Evolutionary conservation across 2,113 vertebrate species (phyloP), one percentile per base, ranked within the genome.

Genomic region (Desmodus rotundus): DNA sequence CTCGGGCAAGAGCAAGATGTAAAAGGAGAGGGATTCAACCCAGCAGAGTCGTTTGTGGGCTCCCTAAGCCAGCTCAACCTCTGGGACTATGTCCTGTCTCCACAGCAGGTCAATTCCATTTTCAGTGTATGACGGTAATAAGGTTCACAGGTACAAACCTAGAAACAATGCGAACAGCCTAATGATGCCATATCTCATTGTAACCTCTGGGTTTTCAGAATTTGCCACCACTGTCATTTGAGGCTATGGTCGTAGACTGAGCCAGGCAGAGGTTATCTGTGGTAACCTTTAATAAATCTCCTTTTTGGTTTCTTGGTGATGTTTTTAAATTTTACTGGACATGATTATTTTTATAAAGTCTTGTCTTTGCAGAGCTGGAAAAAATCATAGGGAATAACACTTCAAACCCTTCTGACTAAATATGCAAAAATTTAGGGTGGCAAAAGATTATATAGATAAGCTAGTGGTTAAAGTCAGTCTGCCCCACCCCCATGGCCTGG

Each of bases 21-120:
- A 98, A 99, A 98, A 97, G 99, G 99, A 33, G 99, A 99, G 85
- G 99, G 99, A 81, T 99, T 99, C 98, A 99, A 99, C 96, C 99
- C 99, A 54, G 99, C 99, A 2, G 99, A 99, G 97, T 99, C 99
- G 88, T 99, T 99, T 88, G 99, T 99, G 63, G 99, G 99, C 28
- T 99, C 99, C 91, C 97, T 99, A 96, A 99, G 99, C 98, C 99
- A 99, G 77, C 99, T 99, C 88, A 99, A 99, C 98, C 99, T 99
- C 96, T 99, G 99, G 99, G 98, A 99, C 97, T 98, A 98, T n/a
- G 99, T 99, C 87, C 99, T 99, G 58, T 98, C 99, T 68, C 98
- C 99, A 93, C 99, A 99, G 95, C 99, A 99, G 99, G 99, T 99
- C 97, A 97, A 96, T 98, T 76, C 63, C 96, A 96, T 90, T 76